Evolutionary conservation across 1,140 invertebrate genomes (phyloP), one percentile per base, ranked within the genome.

Genomic region (Lepidostoma basale): DNA sequence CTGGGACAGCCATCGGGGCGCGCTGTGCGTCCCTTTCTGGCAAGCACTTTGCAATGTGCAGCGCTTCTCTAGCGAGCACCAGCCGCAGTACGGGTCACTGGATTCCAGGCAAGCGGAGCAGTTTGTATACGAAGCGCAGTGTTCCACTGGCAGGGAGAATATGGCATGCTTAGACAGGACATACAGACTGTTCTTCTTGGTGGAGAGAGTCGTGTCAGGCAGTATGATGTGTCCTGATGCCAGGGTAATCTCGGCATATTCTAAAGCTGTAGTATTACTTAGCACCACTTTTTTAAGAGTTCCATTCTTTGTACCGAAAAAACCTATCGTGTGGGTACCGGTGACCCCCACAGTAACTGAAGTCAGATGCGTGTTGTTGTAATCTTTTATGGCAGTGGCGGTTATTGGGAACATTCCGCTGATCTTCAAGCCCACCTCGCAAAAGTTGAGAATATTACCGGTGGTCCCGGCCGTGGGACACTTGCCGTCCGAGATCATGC

Each of bases 61-160:
- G 54, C 93, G 87, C 83, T 96, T 97, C 79, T 98, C 95, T 63
- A 98, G 80, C 0, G 96, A 97, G 82, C 97, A 98, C 96, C 97
- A 99, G 9, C 96, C 96, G 83, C 97, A 99, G 76, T 98, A 97
- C 1, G 97, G 97, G 85, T 99, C 97, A 74, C 89, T 89, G 0
- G 94, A 94, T 76, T 92, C 92, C 6, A 98, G 85, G 80, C 97
- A 99, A 10, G 89, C 85, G 3, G 90, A 92, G 81, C 97, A 99
- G 70, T 95, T 95, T 2, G 87, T 89, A 77, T 95, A 94, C 74
- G 89, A 89, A 39, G 88, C 89, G 82, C 97, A 99, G 73, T 94
- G 91, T 76, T 98, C 93, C n/a, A 98, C 90, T 68, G 90, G 89
- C 63, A 98, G 87, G 85, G 97, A 97, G 0, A 91, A 88, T 68